Evolutionary conservation across 2,888 invertebrate genomes (phyloP).

Genomic region (Leptopterna dolabrata): DNA sequence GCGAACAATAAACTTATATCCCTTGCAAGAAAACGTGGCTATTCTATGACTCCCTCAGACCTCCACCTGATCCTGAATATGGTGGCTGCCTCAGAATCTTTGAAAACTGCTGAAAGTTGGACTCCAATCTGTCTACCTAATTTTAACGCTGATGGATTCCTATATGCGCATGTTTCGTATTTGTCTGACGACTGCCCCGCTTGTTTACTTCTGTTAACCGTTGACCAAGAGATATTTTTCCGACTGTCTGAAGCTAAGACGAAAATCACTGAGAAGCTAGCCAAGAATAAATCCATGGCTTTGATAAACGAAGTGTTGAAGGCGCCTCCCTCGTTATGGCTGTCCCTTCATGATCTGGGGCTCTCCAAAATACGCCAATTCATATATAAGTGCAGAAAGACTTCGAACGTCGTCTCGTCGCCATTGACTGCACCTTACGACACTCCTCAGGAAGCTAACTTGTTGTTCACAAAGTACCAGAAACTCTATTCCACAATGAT

Average conservation of each 20-base stretch:
- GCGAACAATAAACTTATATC: conserved; percentile 94
- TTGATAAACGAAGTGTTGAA: conserved; percentile 85
- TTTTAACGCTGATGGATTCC: conserved; percentile 92
- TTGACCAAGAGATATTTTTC: conserved; percentile 92
- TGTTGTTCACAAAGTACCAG: conserved; percentile 75
- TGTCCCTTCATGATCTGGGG: conserved; percentile 70
- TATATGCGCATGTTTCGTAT: conserved; percentile 97
- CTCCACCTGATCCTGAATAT: conserved; percentile 93
- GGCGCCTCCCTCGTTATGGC: conserved; percentile 71
- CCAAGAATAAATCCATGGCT: conserved; percentile 82
- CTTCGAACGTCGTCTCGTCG: conserved; percentile 90
- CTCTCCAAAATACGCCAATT: conserved; percentile 92
- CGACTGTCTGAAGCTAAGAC: conserved; percentile 90
- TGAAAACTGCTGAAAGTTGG: conserved; percentile 97
- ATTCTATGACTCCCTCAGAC: conserved; percentile 92
- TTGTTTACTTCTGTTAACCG: conserved; percentile 90
- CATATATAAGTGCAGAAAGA: conserved; percentile 92
- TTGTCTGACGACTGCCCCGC: conserved; percentile 94
- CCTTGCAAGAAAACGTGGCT: conserved; percentile 94
- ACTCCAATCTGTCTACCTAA: conserved; percentile 97
- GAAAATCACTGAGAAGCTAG: conserved; percentile 82
- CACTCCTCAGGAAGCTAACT: conserved; percentile 69
- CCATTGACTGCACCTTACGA: conserved; percentile 79
- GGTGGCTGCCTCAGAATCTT: conserved; percentile 93
- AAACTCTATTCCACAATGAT: conserved; percentile 74